Evolutionary conservation across 2,888 invertebrate species (phyloP), one percentile per base, ranked within the genome.

Genomic region (Pollenia angustigena): DNA sequence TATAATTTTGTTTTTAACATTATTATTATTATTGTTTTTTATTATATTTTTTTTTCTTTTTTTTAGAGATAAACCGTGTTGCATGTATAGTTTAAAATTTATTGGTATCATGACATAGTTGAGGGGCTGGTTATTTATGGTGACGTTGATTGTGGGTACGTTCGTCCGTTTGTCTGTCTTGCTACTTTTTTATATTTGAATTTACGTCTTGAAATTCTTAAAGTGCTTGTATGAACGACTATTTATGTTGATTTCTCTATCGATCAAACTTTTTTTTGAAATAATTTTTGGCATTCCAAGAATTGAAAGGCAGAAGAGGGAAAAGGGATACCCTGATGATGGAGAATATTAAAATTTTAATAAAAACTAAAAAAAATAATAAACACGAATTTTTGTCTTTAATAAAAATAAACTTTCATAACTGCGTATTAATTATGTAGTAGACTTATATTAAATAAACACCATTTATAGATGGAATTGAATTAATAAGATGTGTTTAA

Each of bases 231-330:
- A n/a, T n/a, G n/a, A n/a, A n/a, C n/a, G n/a, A 60, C 23, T 12
- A 6, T 18, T 60, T 32, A 32, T 52, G 54, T 54, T 62, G 40
- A 80, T 50, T 54, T 64, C 54, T 52, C 46, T 75, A 81, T 85
- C 64, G 75, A 85, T 81, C 54, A 79, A 76, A 76, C 75, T 60
- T 60, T 75, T 52, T 75, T 52, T 60, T 62, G 1, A 2, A 10
- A 11, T 7, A 14, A 16, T 56, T 71, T 48, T 48, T 62, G 60
- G 44, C 52, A 62, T 74, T 69, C 52, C 3, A 44, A 42, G 58
- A 40, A 16, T 56, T 18, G 10, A 46, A 12, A n/a, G 74, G 48
- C n/a, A 1, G 44, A 52, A 48, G 14, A 0, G 12, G 2, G 11
- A 46, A 66, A 18, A 32, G 32, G 32, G 32, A 6, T 32, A 4